Base-by-base conservation (phyloP, 1,140 invertebrate species). In the Stegodyphus dumicola region DNA sequence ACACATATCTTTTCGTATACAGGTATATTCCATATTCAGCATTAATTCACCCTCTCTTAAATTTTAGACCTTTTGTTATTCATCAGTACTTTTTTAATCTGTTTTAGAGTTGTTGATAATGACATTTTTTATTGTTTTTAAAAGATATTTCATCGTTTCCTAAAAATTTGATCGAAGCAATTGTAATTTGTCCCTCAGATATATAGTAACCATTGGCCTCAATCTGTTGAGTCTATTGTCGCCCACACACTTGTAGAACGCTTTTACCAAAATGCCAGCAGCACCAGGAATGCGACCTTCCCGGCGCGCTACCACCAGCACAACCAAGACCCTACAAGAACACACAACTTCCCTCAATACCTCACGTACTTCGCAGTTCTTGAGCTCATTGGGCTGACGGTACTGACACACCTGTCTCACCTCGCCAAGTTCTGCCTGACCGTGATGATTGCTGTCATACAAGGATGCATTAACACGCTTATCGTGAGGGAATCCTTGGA, bases 341-440 rank as follows among this genome's bases (percentile, higher is more conserved):
- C 74, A 2, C 80, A 87, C 70, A 75, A 76, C 54, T 81, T 94
- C 90, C 94, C 95, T 52, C 94, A 94, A 18, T 95, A 95, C 89
- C 94, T 95, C 89, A 93, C 93, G 65, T 93, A 94, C 90, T 93
- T 94, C 88, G 92, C 92, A 66, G 93, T 95, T n/a, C 90, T 95
- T 51, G 93, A 94, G 56, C 89, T 95, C 52, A 91, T 95, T 60
- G 94, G 93, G 0, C 92, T 94, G 17, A 93, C 95, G 6, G 92
- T 95, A 87, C 93, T 95, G 74, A 93, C 94, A 0, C 94, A 95
- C 87, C 91, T 95, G 18, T 93, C 93, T 81, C 94, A 95, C 90
- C 89, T 95, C 15, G 92, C 92, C 87, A 95, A 95, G 90, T 92
- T 93, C 11, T 89, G 92, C 6, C 88, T 95, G 33, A 93, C 95